phyloP scores from a whole-genome alignment of 2,113 vertebrate genomes.

The Hymenochirus boettgeri region DNA sequence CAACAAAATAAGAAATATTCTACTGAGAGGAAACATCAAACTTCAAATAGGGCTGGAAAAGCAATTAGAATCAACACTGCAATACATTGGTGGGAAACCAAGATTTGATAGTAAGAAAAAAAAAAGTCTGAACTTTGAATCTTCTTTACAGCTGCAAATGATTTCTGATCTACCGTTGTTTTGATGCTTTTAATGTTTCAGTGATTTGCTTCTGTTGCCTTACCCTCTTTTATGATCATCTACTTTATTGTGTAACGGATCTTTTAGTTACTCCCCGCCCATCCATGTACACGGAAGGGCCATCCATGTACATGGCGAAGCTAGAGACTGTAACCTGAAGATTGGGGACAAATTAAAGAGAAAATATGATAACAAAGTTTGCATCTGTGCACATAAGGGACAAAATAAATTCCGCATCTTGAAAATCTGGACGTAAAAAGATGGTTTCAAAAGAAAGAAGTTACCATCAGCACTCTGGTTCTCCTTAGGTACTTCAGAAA shows the following conservation, averaged over 20 bases:
- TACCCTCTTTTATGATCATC: conserved; percentile 83
- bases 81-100: no score
- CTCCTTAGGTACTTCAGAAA: conserved; percentile 83
- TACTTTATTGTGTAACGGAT: conserved; percentile 86
- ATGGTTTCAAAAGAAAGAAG: not conserved
- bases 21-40: no score
- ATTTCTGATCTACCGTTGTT: conserved; percentile 72
- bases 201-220: conserved; percentile 62
- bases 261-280: conserved; percentile 89
- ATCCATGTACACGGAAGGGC: conserved; percentile 78
- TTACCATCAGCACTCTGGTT: conserved; percentile 70
- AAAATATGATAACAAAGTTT: conserved; percentile 74
- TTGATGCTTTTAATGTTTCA: conserved; percentile 45
- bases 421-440: no score
- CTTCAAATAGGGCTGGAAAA: no score
- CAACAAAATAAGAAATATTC: no score
- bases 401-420: conserved; percentile 51
- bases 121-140: no score
- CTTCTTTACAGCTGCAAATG: no score
- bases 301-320: conserved; percentile 86
- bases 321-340: conserved; percentile 90
- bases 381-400: conserved; percentile 67
- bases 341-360: conserved; percentile 83
- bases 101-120: no score
- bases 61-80: no score